Evolutionary conservation across 2,113 vertebrate species (phyloP), one percentile per base, ranked within the genome.

Genomic region (Anarrhichthys ocellatus): DNA sequence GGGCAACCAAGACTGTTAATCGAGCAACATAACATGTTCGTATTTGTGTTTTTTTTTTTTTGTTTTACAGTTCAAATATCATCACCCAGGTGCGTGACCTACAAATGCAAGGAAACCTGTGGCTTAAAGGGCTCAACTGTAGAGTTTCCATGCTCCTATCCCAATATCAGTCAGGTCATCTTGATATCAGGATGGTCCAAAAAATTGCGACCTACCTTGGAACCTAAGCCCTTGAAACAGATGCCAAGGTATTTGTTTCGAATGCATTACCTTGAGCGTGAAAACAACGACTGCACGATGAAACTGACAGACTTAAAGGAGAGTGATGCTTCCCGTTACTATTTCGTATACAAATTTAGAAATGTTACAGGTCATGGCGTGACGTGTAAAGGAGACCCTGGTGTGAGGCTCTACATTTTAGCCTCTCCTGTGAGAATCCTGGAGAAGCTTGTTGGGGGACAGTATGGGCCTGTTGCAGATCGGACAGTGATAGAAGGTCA

Each of bases 401-500:
- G 72, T 17, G 76, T 83, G 7, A 68, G 9, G 34, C 70, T 82
- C n/a, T 11, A 34, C 9, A n/a, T 67, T 66, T 14, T 59, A 38
- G 6, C 9, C 0, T 88, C 80, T 73, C 48, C 78, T 15, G 73
- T 70, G 1, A 46, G 9, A 9, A 44, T 83, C 67, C 6, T 22
- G 18, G 11, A 58, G 29, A 9, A 44, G n/a, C 40, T 34, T 14
- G 32, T 79, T 29, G 11, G 10, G 9, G 32, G 14, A 36, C 46
- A 46, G 36, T 6, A 27, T 50, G 18, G 14, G 62, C 36, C 9
- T 48, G 32, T 76, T 68, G 50, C 2, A 27, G 32, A 42, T 10
- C 0, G 6, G 44, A 58, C 46, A 32, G 72, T 68, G 68, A 65
- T 6, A 0, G 50, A 40, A 58, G 79, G 67, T 80, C 46, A 83